Evolutionary conservation across 2,113 vertebrate genomes (phyloP).

Genomic region (Solea solea): DNA sequence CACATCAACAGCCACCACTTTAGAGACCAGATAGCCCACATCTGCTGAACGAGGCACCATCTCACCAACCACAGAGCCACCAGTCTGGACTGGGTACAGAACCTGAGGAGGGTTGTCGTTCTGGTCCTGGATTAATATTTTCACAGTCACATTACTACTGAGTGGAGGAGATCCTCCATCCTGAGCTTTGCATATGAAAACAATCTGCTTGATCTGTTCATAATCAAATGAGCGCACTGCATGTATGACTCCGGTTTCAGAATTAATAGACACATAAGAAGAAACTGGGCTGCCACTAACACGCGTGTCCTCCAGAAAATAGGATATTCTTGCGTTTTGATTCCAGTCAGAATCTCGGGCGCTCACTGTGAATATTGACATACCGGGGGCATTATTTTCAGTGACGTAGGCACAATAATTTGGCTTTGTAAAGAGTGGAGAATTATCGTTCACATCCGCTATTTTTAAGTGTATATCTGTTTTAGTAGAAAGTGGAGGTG

Average conservation of each 20-base stretch:
- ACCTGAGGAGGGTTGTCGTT: too few species aligned
- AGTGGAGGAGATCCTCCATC: slow-evolving; percentile 59
- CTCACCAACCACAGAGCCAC: too few species aligned
- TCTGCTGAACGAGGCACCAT: too few species aligned
- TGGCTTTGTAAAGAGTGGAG: slow-evolving; percentile 46
- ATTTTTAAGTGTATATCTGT: slow-evolving; percentile 43
- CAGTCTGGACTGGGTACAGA: too few species aligned
- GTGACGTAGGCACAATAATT: slow-evolving; percentile 43
- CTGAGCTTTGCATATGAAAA: slow-evolving; percentile 44
- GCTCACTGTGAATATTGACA: slow-evolving; percentile 37
- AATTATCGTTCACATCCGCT: slow-evolving; percentile 71
- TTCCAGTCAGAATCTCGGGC: slow-evolving; percentile 52
- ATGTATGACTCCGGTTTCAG: slow-evolving; percentile 62
- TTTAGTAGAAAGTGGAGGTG: slow-evolving; percentile 30
- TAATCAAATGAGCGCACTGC: slow-evolving; percentile 67
- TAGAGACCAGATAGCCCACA: too few species aligned
- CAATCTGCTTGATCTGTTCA: slow-evolving; percentile 64
- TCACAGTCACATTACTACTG: slow-evolving; percentile 29
- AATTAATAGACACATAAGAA: slow-evolving; percentile 57
- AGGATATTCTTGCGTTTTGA: slow-evolving; percentile 46
- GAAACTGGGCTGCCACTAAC: slow-evolving; percentile 41
- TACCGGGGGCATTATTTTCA: slow-evolving; percentile 66
- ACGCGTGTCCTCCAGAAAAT: slow-evolving; percentile 37
- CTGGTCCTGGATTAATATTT: too few species aligned
- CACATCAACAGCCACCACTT: too few species aligned